Conservation (phyloP, 2,113 vertebrate genomes). For the Chinchilla lanigera region DNA sequence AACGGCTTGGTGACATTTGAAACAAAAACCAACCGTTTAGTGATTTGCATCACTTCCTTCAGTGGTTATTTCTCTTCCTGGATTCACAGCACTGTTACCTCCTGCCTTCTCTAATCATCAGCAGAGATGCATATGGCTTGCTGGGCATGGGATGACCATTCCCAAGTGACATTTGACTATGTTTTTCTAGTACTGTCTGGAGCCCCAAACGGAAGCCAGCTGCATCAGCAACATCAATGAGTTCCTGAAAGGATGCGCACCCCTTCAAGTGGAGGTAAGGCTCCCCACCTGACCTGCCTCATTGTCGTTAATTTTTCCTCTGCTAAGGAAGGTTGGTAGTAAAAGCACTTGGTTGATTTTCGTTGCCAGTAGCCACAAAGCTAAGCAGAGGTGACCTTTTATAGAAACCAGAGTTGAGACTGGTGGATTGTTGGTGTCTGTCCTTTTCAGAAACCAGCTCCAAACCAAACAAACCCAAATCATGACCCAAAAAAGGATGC, state of each 20-base stretch:
- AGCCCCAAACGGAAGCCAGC: slow-evolving; percentile 94
- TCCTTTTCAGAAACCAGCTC: slow-evolving; percentile 26
- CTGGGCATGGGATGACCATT: slow-evolving; percentile 27
- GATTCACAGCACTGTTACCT: slow-evolving; percentile 77
- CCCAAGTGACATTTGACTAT: slow-evolving; percentile 72
- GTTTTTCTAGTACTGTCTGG: slow-evolving; percentile 91
- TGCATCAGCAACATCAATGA: slow-evolving; percentile 93
- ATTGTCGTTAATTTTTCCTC: not conserved
- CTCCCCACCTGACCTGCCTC: not conserved
- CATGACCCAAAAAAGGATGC: not conserved
- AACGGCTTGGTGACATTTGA: slow-evolving; percentile 60
- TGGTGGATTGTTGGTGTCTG: not conserved
- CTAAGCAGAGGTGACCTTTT: not conserved
- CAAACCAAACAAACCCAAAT: slow-evolving; percentile 18
- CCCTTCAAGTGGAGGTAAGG: slow-evolving; percentile 96
- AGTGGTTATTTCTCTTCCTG: slow-evolving; percentile 86
- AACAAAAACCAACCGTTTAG: slow-evolving; percentile 78
- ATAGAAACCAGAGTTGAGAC: not conserved
- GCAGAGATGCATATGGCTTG: not conserved
- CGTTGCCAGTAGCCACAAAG: not conserved
- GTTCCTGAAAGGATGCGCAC: slow-evolving; percentile 93
- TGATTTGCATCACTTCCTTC: slow-evolving; percentile 85
- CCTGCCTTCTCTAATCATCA: slow-evolving; percentile 35
- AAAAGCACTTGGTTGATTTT: slow-evolving; percentile 3
- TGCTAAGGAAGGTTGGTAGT: not conserved